Evolutionary conservation across 1,140 invertebrate species (phyloP).

Genomic region (Drosophila nasuta): DNA sequence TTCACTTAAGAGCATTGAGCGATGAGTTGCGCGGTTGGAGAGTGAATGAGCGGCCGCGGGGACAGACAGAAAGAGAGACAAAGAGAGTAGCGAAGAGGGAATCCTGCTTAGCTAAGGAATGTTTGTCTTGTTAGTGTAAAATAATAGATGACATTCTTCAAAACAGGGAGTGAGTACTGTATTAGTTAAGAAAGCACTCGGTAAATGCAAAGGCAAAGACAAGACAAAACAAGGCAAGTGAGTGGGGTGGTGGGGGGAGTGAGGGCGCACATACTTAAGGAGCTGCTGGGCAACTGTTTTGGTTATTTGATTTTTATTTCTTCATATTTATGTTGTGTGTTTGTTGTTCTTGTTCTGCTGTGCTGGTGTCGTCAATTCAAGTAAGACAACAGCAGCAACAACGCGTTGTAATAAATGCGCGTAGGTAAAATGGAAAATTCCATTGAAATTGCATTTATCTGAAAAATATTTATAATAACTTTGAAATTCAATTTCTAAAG

Average conservation of each 20-base stretch:
- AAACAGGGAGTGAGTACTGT: neutral
- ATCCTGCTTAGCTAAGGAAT: slow-evolving; percentile 68
- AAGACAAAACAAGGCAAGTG: too few relatives aligned
- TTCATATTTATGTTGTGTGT: slow-evolving; percentile 7
- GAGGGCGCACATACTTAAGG: slow-evolving; percentile 1
- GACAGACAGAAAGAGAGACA: neutral
- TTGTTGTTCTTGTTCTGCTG: neutral
- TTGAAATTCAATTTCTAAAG: slow-evolving; percentile 82
- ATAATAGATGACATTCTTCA: slow-evolving; percentile 55
- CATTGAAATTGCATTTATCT: slow-evolving; percentile 77
- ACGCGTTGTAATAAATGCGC: slow-evolving; percentile 26
- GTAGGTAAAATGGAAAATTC: slow-evolving; percentile 59
- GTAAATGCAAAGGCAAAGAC: neutral
- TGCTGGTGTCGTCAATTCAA: too few relatives aligned
- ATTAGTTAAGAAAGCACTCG: neutral
- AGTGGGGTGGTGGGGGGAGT: neutral
- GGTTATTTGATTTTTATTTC: slow-evolving; percentile 43
- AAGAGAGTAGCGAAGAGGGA: neutral
- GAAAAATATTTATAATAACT: slow-evolving; percentile 81
- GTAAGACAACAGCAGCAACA: slow-evolving; percentile 4
- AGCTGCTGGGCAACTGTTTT: slow-evolving; percentile 32
- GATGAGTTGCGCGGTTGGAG: slow-evolving; percentile 31
- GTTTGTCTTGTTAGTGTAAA: slow-evolving; percentile 77
- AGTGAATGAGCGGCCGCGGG: neutral
- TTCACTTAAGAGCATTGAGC: slow-evolving; percentile 64